phyloP scores from a whole-genome alignment of 2,797 vertebrate species.

The Perodicticus potto region DNA sequence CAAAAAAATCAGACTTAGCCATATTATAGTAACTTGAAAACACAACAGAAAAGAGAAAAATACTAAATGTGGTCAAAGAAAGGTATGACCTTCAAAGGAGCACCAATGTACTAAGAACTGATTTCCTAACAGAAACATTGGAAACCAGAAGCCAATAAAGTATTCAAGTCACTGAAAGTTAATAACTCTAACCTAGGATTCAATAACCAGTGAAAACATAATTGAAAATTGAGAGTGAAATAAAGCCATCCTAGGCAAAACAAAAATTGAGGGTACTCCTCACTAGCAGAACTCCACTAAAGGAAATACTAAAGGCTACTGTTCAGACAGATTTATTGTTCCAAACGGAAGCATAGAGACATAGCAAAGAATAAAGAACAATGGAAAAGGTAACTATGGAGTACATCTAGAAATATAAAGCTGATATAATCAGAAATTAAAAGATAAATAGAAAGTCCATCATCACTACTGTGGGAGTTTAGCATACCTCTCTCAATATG shows the following conservation, averaged over 20 bases:
- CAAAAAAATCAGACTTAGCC: neutral
- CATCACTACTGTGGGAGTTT: neutral
- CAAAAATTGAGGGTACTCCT: neutral
- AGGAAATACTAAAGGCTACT: neutral
- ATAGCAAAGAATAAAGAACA: neutral
- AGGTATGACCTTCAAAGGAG: neutral
- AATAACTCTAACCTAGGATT: neutral
- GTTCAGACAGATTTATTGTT: neutral
- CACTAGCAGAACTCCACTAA: no score
- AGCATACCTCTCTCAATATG: neutral
- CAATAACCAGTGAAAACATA: neutral
- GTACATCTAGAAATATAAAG: conserved; percentile 28
- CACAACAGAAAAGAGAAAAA: neutral
- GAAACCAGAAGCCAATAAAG: neutral
- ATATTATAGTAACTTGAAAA: neutral
- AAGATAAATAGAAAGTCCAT: neutral
- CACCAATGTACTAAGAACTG: neutral
- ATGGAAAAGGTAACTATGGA: neutral
- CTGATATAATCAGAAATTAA: conserved; percentile 25
- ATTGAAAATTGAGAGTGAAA: conserved; percentile 39
- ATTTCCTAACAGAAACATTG: neutral
- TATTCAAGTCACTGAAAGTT: conserved; percentile 40
- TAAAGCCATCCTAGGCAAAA: neutral
- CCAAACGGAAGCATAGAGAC: neutral
- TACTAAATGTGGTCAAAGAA: conserved; percentile 1